phyloP scores from a whole-genome alignment of 2,888 invertebrate species.

The Philonicus albiceps region DNA sequence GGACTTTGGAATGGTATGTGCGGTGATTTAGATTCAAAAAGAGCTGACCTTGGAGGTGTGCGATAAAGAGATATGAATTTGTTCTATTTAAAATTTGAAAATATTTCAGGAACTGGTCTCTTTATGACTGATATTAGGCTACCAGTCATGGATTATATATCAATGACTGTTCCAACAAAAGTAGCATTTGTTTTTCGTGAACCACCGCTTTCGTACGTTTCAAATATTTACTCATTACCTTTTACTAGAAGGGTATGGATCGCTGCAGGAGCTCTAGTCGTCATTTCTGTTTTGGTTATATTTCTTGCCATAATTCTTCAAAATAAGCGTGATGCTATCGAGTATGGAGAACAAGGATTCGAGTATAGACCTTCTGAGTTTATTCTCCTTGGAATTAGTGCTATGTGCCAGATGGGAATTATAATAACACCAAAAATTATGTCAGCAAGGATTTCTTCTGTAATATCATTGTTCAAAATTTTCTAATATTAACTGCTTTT shows the following conservation, averaged over 20 bases:
- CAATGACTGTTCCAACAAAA: conserved; percentile 66
- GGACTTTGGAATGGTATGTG: conserved; percentile 72
- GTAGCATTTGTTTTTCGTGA: conserved; percentile 72
- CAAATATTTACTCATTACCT: conserved; percentile 73
- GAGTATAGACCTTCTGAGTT: conserved; percentile 60
- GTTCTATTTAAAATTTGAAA: not conserved
- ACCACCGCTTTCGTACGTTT: conserved; percentile 71
- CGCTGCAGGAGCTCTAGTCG: conserved; percentile 65
- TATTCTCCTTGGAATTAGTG: conserved; percentile 67
- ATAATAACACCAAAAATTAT: conserved; percentile 64
- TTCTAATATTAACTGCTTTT: not conserved
- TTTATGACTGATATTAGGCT: conserved; percentile 59
- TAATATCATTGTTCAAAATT: not conserved
- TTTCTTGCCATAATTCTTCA: conserved; percentile 4
- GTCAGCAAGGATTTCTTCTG: conserved; percentile 55
- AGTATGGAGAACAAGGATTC: not conserved
- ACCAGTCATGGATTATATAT: conserved; percentile 66
- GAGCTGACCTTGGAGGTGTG: conserved; percentile 67
- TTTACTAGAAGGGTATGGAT: conserved; percentile 72
- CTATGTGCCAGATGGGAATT: conserved; percentile 70
- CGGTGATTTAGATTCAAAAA: conserved; percentile 66
- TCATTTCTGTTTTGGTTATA: conserved; percentile 41
- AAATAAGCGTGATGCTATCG: not conserved
- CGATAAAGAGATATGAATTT: not conserved
- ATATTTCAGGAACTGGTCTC: conserved; percentile 59